These are phyloP conservation scores for Coptodon bakossiorum DNA, from an alignment of 2,113 vertebrate species.

Conservation along the genomic window DNA sequence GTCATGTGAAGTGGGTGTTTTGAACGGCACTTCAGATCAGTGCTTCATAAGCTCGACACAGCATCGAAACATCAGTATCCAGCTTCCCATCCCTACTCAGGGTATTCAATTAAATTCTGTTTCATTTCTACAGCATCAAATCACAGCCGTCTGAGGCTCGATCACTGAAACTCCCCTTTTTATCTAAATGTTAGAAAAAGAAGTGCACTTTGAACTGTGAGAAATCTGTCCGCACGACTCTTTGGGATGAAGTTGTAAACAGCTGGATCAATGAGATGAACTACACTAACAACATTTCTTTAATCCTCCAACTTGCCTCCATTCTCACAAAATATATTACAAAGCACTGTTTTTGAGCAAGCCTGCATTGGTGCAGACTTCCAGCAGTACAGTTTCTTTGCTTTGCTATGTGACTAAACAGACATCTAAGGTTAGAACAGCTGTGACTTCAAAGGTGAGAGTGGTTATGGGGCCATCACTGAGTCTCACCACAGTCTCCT, in stretches of 20 bases:
- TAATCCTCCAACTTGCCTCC: not conserved
- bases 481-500: slow-evolving; percentile 90
- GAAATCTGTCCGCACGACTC: not conserved
- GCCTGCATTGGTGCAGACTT: not conserved
- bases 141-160: not conserved
- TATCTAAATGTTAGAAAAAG: not conserved
- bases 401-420: not conserved
- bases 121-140: not conserved
- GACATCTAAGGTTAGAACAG: not conserved
- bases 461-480: not conserved
- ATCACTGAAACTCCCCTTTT: not conserved
- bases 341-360: not conserved
- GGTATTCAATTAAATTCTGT: not conserved
- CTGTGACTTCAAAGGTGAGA: not conserved
- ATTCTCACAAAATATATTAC: not conserved
- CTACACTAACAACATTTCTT: not conserved
- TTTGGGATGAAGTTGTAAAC: not conserved
- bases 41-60: not conserved
- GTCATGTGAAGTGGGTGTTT: not conserved
- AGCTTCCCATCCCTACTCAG: not conserved
- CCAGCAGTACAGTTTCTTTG: not conserved
- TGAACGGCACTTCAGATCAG: not conserved
- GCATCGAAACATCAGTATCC: not conserved
- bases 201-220: not conserved
- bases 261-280: not conserved